Base-by-base conservation (phyloP, 64 coral and sea anemone genomes). In the Pachyseris speciosa region DNA sequence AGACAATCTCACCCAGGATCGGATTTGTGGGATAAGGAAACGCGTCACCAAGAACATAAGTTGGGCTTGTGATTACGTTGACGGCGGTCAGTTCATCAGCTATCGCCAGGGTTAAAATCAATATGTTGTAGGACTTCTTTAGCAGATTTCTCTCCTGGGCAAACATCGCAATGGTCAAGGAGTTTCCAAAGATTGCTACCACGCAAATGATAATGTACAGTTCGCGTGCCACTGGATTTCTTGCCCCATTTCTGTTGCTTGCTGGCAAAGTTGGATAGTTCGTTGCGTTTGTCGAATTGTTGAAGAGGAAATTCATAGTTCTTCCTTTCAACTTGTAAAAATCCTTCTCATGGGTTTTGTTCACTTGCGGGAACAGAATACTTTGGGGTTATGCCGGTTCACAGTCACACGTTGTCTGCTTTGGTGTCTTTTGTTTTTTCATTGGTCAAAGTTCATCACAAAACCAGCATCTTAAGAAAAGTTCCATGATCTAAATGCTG, bases 121-220 rank as follows among this genome's bases (percentile, higher is more conserved):
- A 91, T 0, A 72, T 39, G 16, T 83, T 91, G 51, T 91, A 91
- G 4, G 88, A 40, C 24, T 91, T 91, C 53, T 67, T 81, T 26
- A 91, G 41, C 8, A 83, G 76, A 28, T 33, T 36, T 53, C 50
- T 91, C 4, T 91, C 79, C 20, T 12, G 32, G 5, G 33, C 40
- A 24, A 91, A 91, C 24, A 91, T 39, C 29, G 60, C 16, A 42
- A 72, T 58, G 3, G 77, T 75, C 20, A 91, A 17, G 0, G n/a
- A 17, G 32, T 91, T 91, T 12, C 88, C 88, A 59, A 41, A 30
- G 42, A 91, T 36, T 26, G 64, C 65, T 1, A 91, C 7, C 4
- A 33, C 9, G 7, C 22, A 44, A 29, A 83, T 31, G 2, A 65
- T 34, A 7, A 40, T 40, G 69, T 42, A 22, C 5, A 13, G 9